A percentile compares a stretch with the other conserved stretches of the same genome.
Evolutionary conservation across 2,888 invertebrate species (phyloP).

Genomic region (Lithophane semibrunnea): DNA sequence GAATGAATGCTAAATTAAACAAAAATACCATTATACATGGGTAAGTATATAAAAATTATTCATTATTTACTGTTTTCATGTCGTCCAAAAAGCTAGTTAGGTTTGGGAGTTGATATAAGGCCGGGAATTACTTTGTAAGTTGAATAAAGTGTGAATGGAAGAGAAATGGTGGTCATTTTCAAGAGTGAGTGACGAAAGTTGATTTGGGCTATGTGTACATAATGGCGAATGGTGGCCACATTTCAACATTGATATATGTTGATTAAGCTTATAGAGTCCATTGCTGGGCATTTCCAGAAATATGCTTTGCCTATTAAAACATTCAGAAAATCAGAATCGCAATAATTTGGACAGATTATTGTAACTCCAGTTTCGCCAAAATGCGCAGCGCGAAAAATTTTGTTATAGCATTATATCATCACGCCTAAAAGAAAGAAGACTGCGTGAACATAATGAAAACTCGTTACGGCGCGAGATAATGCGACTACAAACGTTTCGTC

Average conservation of each 20-base stretch:
- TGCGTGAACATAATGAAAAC: conserved; percentile 1
- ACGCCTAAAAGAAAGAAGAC: background rate
- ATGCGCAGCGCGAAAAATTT: background rate
- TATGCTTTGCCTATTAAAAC: too few relatives aligned
- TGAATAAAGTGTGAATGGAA: conserved; percentile 25
- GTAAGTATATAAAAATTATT: background rate
- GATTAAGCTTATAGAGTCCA: background rate
- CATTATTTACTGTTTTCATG: background rate
- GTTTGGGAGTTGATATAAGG: conserved; percentile 26
- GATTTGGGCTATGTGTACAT: background rate
- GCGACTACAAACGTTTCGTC: background rate
- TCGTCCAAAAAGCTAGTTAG: conserved; percentile 33
- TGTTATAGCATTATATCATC: background rate
- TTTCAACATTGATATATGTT: background rate
- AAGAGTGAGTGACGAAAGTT: conserved; percentile 2
- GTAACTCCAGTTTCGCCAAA: background rate
- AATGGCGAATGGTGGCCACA: background rate
- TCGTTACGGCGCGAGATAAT: background rate
- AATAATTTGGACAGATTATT: background rate
- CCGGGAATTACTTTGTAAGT: conserved; percentile 59
- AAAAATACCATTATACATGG: background rate
- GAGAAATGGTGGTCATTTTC: conserved; percentile 10
- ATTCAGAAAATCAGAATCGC: too few relatives aligned
- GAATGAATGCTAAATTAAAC: background rate
- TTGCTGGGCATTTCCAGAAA: background rate